Conservation (phyloP, 2,797 vertebrate genomes). For the Aldrovandia affinis region DNA sequence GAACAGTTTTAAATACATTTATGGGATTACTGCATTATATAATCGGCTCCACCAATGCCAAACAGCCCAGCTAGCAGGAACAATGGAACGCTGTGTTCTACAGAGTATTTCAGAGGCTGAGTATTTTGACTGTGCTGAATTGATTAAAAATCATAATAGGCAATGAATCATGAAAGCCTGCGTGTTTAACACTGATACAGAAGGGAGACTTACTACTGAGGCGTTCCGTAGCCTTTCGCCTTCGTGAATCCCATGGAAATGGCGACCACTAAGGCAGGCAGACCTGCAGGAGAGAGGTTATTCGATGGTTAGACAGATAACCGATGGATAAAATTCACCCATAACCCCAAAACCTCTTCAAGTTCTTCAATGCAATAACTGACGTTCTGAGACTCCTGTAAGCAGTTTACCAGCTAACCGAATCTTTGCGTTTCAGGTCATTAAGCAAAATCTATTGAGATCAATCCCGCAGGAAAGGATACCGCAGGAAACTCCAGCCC, state of each 20-base stretch:
- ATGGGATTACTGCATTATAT: not conserved
- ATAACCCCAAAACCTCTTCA: not conserved
- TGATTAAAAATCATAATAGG: slow-evolving; percentile 15
- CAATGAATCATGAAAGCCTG: not conserved
- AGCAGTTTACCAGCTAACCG: not conserved
- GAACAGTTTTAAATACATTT: not conserved
- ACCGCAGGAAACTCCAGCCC: not conserved
- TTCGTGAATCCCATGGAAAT: slow-evolving; percentile 99
- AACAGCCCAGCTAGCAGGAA: not conserved
- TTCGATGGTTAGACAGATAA: not conserved
- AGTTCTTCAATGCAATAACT: not conserved
- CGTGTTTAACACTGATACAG: not conserved
- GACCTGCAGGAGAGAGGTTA: slow-evolving; percentile 76
- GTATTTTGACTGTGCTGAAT: not conserved
- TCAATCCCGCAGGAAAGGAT: slow-evolving; percentile 1
- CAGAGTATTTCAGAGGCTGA: not conserved
- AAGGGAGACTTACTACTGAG: slow-evolving; percentile 89
- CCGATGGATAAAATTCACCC: not conserved
- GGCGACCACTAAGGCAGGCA: slow-evolving; percentile 97
- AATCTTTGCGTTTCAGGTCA: slow-evolving; percentile 23
- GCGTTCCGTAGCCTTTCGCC: slow-evolving; percentile 97
- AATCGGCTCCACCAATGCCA: not conserved
- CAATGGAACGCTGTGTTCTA: no score
- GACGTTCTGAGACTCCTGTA: not conserved
- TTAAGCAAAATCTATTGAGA: slow-evolving; percentile 27